Evolutionary conservation across 2,888 invertebrate species (phyloP).

Genomic region (Neocrepidodera transversa): DNA sequence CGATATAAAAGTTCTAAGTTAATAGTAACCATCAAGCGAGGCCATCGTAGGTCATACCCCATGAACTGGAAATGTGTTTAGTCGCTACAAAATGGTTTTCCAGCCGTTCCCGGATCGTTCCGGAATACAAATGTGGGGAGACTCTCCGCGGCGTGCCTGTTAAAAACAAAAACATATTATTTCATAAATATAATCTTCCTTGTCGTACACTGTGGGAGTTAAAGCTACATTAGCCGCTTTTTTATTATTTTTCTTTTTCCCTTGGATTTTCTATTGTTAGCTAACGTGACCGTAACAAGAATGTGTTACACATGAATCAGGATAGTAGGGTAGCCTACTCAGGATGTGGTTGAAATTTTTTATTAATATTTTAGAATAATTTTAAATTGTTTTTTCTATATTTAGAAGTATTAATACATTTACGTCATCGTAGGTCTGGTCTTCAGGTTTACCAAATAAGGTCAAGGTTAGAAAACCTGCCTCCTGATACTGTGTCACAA

Average conservation of each 20-base stretch:
- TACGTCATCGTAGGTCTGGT: too few relatives aligned
- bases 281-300: slow-evolving; percentile 24
- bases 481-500: too few relatives aligned
- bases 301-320: too few relatives aligned
- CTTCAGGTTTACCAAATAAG: too few relatives aligned
- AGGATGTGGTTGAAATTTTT: too few relatives aligned
- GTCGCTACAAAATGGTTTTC: slow-evolving; percentile 35
- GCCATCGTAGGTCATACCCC: slow-evolving; percentile 18
- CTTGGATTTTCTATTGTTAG: slow-evolving; percentile 31
- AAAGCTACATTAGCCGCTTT: slow-evolving; percentile 33
- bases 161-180: slow-evolving; percentile 45
- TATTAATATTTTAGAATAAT: too few relatives aligned
- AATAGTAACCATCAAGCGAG: not conserved
- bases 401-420: too few relatives aligned
- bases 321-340: too few relatives aligned
- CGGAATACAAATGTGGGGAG: slow-evolving; percentile 42
- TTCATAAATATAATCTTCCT: slow-evolving; percentile 44
- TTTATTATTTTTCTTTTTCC: slow-evolving; percentile 26
- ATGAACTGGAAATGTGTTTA: slow-evolving; percentile 43
- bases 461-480: too few relatives aligned
- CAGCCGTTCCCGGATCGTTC: slow-evolving; percentile 34
- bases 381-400: too few relatives aligned
- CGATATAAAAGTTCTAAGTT: slow-evolving; percentile 5
- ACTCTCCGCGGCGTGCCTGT: slow-evolving; percentile 17
- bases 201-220: slow-evolving; percentile 34